phyloP scores from a whole-genome alignment of 1,140 invertebrate species.

The Rhopalosiphum maidis region DNA sequence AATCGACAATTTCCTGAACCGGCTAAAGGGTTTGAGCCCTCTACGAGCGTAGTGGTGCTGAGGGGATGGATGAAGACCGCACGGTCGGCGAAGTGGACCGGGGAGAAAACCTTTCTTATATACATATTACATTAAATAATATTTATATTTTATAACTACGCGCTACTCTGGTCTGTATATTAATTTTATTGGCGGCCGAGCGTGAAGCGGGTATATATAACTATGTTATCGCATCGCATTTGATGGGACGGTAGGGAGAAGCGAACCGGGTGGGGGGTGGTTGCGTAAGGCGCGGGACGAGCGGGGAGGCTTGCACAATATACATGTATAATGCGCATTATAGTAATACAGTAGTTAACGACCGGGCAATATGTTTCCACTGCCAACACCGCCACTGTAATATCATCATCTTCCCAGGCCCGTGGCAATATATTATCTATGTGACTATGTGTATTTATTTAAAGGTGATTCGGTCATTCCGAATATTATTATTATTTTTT shows the following conservation, averaged over 20 bases:
- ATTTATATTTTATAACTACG: not conserved
- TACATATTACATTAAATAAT: not conserved
- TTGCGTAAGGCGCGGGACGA: not conserved
- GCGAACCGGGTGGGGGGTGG: too few species aligned
- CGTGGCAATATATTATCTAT: not conserved
- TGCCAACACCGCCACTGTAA: not conserved
- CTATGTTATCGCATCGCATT: not conserved
- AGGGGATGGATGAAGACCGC: not conserved
- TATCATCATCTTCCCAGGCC: not conserved
- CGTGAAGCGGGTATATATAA: slow-evolving; percentile 50
- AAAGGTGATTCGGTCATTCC: not conserved
- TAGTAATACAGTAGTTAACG: slow-evolving; percentile 21
- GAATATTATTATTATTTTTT: too few species aligned
- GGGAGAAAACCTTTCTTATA: slow-evolving; percentile 35
- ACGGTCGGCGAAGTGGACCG: not conserved
- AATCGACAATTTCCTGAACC: slow-evolving; percentile 55
- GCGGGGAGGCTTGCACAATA: not conserved
- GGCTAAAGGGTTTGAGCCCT: slow-evolving; percentile 50
- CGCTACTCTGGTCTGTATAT: slow-evolving; percentile 8
- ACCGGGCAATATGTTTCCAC: slow-evolving; percentile 38
- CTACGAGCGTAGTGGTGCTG: not conserved
- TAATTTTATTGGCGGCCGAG: slow-evolving; percentile 57
- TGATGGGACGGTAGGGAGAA: not conserved
- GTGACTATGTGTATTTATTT: not conserved
- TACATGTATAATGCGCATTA: not conserved